Percentiles rank a stretch among this genome's conserved stretches.
These are phyloP conservation scores for Callinectes sapidus DNA, from an alignment of 2,888 invertebrate genomes.

Conservation along the genomic window DNA sequence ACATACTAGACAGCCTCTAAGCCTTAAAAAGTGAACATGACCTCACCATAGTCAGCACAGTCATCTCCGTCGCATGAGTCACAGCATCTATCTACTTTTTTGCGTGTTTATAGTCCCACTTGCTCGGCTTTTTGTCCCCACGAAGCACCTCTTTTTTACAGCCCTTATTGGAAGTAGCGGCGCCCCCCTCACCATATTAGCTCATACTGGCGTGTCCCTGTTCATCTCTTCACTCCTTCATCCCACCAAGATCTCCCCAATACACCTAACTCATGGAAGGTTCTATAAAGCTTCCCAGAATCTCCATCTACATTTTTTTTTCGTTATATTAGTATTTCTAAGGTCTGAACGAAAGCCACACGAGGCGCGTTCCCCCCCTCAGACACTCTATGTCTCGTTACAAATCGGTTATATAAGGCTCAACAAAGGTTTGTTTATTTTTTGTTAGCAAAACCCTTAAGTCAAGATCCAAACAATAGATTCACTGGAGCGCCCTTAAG, in stretches of 20 bases:
- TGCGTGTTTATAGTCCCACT: not conserved
- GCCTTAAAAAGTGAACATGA: not conserved
- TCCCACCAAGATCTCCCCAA: not conserved
- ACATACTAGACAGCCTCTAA: not conserved
- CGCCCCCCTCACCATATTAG: not conserved
- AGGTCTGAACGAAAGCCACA: not conserved
- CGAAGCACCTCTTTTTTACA: not conserved
- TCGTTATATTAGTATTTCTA: not conserved
- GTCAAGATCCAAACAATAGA: conserved; percentile 9
- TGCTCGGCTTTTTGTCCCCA: not conserved
- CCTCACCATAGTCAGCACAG: conserved; percentile 31
- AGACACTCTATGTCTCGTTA: not conserved
- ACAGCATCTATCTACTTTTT: not conserved
- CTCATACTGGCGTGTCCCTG: not conserved
- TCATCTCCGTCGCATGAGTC: conserved; percentile 19
- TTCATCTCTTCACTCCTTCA: not conserved
- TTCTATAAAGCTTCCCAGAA: not conserved
- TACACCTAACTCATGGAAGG: not conserved
- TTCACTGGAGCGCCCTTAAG: not conserved
- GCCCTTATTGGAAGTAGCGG: not conserved
- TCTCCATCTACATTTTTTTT: not conserved
- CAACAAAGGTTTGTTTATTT: conserved; percentile 28
- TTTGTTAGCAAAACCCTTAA: not conserved
- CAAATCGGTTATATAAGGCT: conserved; percentile 13
- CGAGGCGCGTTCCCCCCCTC: not conserved